Conservation (phyloP, 30 jellyfish, hydroid and myxozoan species). For the Cassiopea andromeda region DNA sequence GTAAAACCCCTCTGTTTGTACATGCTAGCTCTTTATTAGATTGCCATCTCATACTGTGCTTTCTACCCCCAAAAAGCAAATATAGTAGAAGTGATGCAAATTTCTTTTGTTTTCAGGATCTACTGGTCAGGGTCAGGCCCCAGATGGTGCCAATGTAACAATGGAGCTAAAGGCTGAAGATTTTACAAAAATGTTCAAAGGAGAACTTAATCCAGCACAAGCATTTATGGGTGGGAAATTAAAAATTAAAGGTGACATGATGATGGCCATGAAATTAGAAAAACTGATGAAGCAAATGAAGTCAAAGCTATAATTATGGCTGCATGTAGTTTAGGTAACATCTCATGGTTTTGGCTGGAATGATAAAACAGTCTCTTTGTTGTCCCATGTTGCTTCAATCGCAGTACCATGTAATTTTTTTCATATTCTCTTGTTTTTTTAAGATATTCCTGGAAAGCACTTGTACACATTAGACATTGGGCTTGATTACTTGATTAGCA, state of each 20-base stretch:
- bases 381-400: no score
- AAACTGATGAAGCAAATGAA: conserved; percentile 88
- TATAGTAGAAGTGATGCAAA: not conserved
- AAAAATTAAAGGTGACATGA: conserved; percentile 91
- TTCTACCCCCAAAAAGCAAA: not conserved
- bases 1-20: no score
- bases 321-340: not conserved
- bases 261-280: conserved; percentile 96
- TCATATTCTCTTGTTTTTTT: no score
- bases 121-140: conserved; percentile 69
- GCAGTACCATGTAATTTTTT: no score
- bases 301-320: conserved; percentile 72
- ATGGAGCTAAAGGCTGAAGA: conserved; percentile 85
- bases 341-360: not conserved
- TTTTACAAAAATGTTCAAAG: conserved; percentile 87
- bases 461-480: no score
- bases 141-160: conserved; percentile 74
- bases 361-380: not conserved
- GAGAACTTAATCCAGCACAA: conserved; percentile 89
- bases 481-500: no score
- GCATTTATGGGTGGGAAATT: conserved; percentile 97
- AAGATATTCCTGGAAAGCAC: no score
- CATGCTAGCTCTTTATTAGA: no score
- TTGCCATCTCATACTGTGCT: not conserved
- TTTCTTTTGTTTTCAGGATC: conserved; percentile 60